Conservation (phyloP, 2,888 invertebrate species). For the Plebejus argus region DNA sequence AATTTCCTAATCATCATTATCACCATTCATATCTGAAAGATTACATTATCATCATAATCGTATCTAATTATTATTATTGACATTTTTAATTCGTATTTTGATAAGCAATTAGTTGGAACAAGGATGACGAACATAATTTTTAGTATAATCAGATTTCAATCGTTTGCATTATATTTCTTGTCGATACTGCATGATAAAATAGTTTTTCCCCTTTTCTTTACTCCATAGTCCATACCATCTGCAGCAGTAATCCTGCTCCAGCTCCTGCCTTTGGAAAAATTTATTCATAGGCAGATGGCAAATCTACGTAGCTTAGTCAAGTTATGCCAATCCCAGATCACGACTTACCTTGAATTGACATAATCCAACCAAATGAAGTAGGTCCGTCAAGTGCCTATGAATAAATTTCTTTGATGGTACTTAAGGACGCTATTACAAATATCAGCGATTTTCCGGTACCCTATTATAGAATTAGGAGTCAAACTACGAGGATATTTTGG, state of each 20-base stretch:
- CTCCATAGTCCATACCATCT: not conserved
- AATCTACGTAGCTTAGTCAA: no score
- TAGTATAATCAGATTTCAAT: not conserved
- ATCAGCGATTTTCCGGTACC: no score
- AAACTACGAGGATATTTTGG: no score
- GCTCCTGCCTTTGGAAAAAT: not conserved
- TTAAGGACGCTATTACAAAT: no score
- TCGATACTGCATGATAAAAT: not conserved
- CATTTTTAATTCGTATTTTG: not conserved
- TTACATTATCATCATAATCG: constrained; percentile 26
- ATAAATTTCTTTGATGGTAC: no score
- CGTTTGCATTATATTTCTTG: not conserved
- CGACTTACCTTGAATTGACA: no score
- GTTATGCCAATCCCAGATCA: no score
- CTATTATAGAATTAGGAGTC: no score
- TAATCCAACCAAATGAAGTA: no score
- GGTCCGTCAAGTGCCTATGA: no score
- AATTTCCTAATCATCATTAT: constrained; percentile 28
- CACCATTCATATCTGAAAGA: constrained; percentile 20
- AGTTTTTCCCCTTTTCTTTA: not conserved
- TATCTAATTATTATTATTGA: constrained; percentile 4
- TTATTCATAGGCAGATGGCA: no score
- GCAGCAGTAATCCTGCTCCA: not conserved
- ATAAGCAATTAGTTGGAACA: not conserved
- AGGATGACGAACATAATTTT: not conserved